Evolutionary conservation across 2,797 vertebrate genomes (phyloP).

Genomic region (Hipposideros larvatus): DNA sequence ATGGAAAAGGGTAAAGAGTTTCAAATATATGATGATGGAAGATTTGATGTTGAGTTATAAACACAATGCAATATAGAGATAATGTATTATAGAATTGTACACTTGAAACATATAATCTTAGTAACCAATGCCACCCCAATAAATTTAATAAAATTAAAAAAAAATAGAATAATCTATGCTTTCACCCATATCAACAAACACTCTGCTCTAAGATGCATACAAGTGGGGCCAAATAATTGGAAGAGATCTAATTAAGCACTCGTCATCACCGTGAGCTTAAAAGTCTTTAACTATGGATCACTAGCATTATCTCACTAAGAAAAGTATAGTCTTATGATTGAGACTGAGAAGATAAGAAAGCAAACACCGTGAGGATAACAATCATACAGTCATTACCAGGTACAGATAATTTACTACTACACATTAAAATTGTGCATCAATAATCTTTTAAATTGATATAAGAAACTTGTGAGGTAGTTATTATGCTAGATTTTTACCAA

Average conservation of each 20-base stretch:
- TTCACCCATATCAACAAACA: neutral
- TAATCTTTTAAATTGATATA: neutral
- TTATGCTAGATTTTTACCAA: conserved; percentile 10
- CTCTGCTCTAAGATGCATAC: neutral
- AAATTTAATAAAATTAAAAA: too few species aligned
- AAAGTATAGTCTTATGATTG: neutral
- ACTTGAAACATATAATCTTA: too few species aligned
- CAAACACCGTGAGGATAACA: neutral
- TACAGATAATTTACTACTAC: neutral
- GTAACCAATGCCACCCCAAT: too few species aligned
- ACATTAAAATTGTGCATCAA: neutral
- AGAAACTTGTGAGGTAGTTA: neutral
- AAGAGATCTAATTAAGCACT: neutral
- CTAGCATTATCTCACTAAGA: neutral
- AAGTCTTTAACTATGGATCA: neutral
- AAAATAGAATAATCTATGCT: neutral
- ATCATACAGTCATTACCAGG: neutral
- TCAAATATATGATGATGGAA: too few species aligned
- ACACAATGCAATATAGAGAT: too few species aligned
- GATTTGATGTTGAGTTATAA: too few species aligned
- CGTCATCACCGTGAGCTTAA: neutral
- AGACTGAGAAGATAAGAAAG: neutral
- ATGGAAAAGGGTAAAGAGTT: too few species aligned
- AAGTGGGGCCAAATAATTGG: neutral
- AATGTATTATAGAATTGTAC: too few species aligned